Evolutionary conservation across 2,888 invertebrate species (phyloP).

Genomic region (Cetonia aurata): DNA sequence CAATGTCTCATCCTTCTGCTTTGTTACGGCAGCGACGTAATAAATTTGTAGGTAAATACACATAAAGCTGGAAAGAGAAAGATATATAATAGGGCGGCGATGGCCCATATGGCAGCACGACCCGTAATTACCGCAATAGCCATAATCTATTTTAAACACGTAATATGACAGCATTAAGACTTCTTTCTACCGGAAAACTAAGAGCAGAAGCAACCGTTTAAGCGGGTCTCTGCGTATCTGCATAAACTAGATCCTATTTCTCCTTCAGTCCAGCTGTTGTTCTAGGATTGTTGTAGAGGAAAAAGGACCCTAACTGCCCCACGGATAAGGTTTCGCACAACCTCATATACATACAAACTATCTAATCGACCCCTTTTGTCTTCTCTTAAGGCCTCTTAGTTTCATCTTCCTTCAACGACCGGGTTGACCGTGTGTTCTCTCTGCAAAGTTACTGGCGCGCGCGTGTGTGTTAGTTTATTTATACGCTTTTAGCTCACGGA

Average conservation of each 20-base stretch:
- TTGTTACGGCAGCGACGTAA: slow-evolving; percentile 24
- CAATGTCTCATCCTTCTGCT: slow-evolving; percentile 55
- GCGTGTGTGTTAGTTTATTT: slow-evolving; percentile 37
- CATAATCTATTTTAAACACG: slow-evolving; percentile 67
- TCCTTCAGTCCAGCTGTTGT: slow-evolving; percentile 64
- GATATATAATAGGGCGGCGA: slow-evolving; percentile 49
- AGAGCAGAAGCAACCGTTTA: slow-evolving; percentile 61
- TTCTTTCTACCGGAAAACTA: slow-evolving; percentile 59
- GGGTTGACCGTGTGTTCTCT: slow-evolving; percentile 36
- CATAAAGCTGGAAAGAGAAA: slow-evolving; percentile 14
- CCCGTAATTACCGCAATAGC: slow-evolving; percentile 65
- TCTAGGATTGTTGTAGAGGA: slow-evolving; percentile 52
- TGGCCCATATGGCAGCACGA: slow-evolving; percentile 63
- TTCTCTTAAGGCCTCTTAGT: slow-evolving; percentile 53
- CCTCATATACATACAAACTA: slow-evolving; percentile 64
- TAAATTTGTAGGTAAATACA: slow-evolving; percentile 28
- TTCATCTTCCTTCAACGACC: slow-evolving; percentile 48
- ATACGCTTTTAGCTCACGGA: slow-evolving; percentile 48
- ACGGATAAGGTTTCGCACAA: slow-evolving; percentile 52
- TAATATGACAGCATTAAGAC: slow-evolving; percentile 67
- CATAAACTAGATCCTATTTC: slow-evolving; percentile 60
- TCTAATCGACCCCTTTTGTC: slow-evolving; percentile 65
- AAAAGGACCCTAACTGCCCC: slow-evolving; percentile 56
- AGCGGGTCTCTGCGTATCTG: slow-evolving; percentile 59
- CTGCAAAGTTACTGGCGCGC: slow-evolving; percentile 47